These are phyloP conservation scores for Chondrilla cf. caribensis DNA, from an alignment of 37 sponge, comb jelly and placozoan species.

Conservation along the genomic window DNA sequence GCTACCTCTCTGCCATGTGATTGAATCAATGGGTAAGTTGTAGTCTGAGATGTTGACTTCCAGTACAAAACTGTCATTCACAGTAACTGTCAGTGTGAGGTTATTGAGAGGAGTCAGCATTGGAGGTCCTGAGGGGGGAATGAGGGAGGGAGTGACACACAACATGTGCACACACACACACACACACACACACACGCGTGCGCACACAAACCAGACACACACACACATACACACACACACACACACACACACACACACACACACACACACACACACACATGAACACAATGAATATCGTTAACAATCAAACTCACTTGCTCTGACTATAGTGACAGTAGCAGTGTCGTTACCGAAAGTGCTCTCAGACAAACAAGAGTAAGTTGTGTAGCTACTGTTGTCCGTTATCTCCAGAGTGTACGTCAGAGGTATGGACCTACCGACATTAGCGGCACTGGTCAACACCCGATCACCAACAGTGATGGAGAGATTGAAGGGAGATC, in stretches of 20 bases:
- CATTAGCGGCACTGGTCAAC: neutral
- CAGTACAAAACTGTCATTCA: neutral
- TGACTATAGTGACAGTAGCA: slow-evolving; percentile 6
- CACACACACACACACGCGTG: neutral
- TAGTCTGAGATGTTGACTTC: slow-evolving; percentile 13
- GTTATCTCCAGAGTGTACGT: neutral
- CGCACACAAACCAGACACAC: no score
- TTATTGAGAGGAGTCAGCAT: neutral
- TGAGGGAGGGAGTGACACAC: no score
- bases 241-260: no score
- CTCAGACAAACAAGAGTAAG: slow-evolving; percentile 12
- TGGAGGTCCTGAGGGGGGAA: slow-evolving; percentile 4
- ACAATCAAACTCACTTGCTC: neutral
- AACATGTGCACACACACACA: no score
- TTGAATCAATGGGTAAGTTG: slow-evolving; percentile 21
- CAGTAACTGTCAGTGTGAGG: neutral
- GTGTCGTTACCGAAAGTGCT: neutral
- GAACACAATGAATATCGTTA: no score
- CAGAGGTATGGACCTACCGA: neutral
- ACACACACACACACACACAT: no score
- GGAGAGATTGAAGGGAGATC: slow-evolving; percentile 17
- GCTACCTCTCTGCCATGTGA: slow-evolving; percentile 20
- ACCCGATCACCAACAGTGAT: neutral
- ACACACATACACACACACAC: no score
- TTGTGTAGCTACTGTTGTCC: neutral